Evolutionary conservation across 2,888 invertebrate species (phyloP).

Genomic region (Heliconius sara): DNA sequence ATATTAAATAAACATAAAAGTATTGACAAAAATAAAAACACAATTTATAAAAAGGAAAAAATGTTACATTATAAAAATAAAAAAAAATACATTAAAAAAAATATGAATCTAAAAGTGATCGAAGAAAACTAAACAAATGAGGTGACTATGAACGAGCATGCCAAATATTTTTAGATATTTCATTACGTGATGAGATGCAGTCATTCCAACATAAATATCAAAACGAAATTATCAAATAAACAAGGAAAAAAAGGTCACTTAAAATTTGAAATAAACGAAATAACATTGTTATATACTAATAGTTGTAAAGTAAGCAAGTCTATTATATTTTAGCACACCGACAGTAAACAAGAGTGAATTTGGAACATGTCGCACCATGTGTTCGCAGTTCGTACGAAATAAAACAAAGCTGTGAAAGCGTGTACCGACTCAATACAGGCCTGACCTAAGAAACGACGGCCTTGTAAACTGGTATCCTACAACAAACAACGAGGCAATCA

Average conservation of each 20-base stretch:
- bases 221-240: conserved; percentile 18
- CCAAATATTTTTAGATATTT: conserved; percentile 24
- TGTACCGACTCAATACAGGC: conserved; percentile 67
- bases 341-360: conserved; percentile 57
- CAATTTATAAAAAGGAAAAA: not conserved
- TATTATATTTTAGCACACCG: conserved; percentile 59
- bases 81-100: not conserved
- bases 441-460: conserved; percentile 82
- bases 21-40: conserved; percentile 1
- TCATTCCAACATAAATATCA: conserved; percentile 38
- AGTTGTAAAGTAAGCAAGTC: conserved; percentile 49
- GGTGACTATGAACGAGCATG: conserved; percentile 36
- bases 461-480: conserved; percentile 82
- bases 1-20: not conserved
- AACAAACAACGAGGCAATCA: conserved; percentile 69
- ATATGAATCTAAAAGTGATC: not conserved
- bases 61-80: not conserved
- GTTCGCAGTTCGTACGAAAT: conserved; percentile 59
- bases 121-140: conserved; percentile 6
- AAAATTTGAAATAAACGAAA: not conserved
- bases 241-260: conserved; percentile 14
- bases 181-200: conserved; percentile 26
- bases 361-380: conserved; percentile 70
- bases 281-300: conserved; percentile 26
- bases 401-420: conserved; percentile 66